phyloP scores from a whole-genome alignment of 2,797 vertebrate species.

The Poecilia gillii region DNA sequence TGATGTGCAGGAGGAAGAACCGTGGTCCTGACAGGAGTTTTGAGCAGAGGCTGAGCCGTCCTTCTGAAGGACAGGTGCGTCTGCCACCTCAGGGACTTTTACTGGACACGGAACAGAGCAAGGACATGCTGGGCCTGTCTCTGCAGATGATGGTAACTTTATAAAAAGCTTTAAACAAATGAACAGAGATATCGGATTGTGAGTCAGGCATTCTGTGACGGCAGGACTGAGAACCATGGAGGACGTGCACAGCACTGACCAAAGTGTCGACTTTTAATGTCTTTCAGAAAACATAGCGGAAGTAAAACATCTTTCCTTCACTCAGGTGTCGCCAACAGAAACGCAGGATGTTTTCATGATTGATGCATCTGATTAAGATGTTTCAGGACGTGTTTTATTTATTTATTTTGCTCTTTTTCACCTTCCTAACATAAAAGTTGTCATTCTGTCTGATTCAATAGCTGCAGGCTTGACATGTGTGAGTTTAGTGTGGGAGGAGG shows the following conservation, averaged over 20 bases:
- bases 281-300: slow-evolving; percentile 1
- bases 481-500: not conserved
- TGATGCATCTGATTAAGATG: slow-evolving; percentile 7
- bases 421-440: slow-evolving; percentile 4
- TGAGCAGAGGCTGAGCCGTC: slow-evolving; percentile 37
- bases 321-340: slow-evolving; percentile 5
- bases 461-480: slow-evolving; percentile 27
- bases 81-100: slow-evolving; percentile 25
- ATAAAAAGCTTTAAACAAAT: slow-evolving; percentile 40
- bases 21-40: slow-evolving; percentile 55
- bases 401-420: not conserved
- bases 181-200: not conserved
- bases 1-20: slow-evolving; percentile 48
- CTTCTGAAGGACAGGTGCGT: slow-evolving; percentile 63
- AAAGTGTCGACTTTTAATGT: not conserved
- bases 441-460: slow-evolving; percentile 6
- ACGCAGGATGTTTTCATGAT: not conserved
- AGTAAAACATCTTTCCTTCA: slow-evolving; percentile 1
- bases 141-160: slow-evolving; percentile 44
- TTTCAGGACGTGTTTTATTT: not conserved
- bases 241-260: slow-evolving; percentile 11
- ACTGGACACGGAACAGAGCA: slow-evolving; percentile 35
- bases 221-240: slow-evolving; percentile 6
- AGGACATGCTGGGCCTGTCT: slow-evolving; percentile 39
- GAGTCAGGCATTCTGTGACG: not conserved